Base-by-base conservation (phyloP, 2,888 invertebrate genomes). In the Falcaria lacertinaria region DNA sequence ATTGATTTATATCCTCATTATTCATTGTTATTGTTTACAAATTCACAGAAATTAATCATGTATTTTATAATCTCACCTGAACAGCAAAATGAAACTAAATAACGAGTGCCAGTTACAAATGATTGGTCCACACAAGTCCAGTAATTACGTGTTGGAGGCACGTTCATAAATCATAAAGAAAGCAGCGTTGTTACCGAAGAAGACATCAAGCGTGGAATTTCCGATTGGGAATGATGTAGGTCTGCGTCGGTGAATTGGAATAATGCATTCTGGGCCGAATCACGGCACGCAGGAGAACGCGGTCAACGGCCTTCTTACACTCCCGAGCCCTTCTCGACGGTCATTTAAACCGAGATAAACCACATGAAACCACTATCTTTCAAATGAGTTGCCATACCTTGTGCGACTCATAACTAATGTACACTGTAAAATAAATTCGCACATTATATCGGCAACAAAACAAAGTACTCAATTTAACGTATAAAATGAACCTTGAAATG, bases 231-330 rank as follows among this genome's bases (percentile, higher is more conserved):
- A 77, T 79, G 76, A 80, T 80, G 77, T 69, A 79, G 81, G 76
- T 69, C 71, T 77, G 78, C 67, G 60, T 67, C 65, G 59, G 68
- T 72, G 68, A 74, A 75, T 76, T 72, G 61, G 64, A 73, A 77
- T 81, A 77, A 83, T 76, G 74, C 80, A 84, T 85, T 83, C 80
- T 82, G 80, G 77, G 76, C 74, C 80, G 79, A 81, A 81, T 77
- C 75, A 64, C 61, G 63, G 47, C 55, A 64, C 69, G 69, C 74
- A 67, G 63, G 71, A 64, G 81, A 77, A 69, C 52, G 74, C 69
- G 81, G 88, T 78, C 88, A 76, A 64, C 67, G 82, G 70, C 85
- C 84, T 73, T 65, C 69, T 70, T 75, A 63, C 64, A 57, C 62
- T 64, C 69, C 64, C 58, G 51, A 63, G 52, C 60, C 59, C 64